phyloP scores from a whole-genome alignment of 2,113 vertebrate species.

The Sapayoa aenigma region DNA sequence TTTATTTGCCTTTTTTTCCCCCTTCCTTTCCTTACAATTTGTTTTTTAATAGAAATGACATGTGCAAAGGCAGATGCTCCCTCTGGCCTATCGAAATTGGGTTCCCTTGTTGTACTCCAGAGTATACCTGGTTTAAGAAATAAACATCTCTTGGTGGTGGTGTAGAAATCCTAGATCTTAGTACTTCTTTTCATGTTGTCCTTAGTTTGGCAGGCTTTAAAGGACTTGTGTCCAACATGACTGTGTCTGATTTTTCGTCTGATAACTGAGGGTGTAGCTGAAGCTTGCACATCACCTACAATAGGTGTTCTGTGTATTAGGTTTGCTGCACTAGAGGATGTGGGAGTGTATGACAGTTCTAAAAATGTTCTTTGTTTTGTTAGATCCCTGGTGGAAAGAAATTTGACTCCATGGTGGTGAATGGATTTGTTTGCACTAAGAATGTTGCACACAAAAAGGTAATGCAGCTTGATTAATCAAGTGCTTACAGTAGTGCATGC shows the following conservation, averaged over 20 bases:
- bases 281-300: neutral
- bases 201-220: neutral
- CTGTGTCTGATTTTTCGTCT: neutral
- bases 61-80: neutral
- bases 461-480: neutral
- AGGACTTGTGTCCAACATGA: neutral
- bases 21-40: neutral
- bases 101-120: neutral
- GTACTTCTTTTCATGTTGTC: neutral
- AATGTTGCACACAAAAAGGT: constrained; percentile 99
- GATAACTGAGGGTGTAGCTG: neutral
- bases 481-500: neutral
- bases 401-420: constrained; percentile 92
- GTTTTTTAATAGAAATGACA: neutral
- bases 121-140: neutral
- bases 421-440: constrained; percentile 96
- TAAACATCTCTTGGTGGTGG: neutral
- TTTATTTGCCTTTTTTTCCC: neutral
- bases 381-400: constrained; percentile 97
- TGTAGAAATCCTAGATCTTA: neutral
- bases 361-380: constrained; percentile 13
- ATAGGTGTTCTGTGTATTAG: neutral
- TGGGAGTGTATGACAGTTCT: neutral
- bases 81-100: neutral
- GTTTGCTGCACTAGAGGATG: neutral